These are phyloP conservation scores for Trypoxylus dichotomus DNA, from an alignment of 1,140 invertebrate species.

Conservation along the genomic window DNA sequence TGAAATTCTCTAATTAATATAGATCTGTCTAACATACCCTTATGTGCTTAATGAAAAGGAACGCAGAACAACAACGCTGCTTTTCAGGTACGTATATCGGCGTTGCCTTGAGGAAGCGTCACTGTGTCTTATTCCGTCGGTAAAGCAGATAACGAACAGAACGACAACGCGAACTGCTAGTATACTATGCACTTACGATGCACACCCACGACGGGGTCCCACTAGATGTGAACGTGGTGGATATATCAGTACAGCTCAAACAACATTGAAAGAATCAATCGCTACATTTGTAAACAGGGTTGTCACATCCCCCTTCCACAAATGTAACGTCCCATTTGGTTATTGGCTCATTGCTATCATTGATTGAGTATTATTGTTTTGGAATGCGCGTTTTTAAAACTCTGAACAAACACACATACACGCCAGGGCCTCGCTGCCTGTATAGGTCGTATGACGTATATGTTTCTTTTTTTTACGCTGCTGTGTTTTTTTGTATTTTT, in stretches of 20 bases:
- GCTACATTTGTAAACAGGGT: slow-evolving; percentile 56
- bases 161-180: slow-evolving; percentile 8
- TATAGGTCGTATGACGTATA: slow-evolving; percentile 42
- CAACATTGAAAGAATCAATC: slow-evolving; percentile 56
- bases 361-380: slow-evolving; percentile 57
- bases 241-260: slow-evolving; percentile 52
- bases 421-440: slow-evolving; percentile 32
- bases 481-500: slow-evolving; percentile 36
- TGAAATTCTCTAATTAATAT: neutral
- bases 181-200: slow-evolving; percentile 31
- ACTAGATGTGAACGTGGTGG: slow-evolving; percentile 39
- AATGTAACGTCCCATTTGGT: slow-evolving; percentile 54
- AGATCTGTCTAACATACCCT: neutral
- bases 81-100: neutral
- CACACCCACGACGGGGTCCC: slow-evolving; percentile 42
- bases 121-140: slow-evolving; percentile 33
- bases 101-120: neutral
- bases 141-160: slow-evolving; percentile 30
- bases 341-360: slow-evolving; percentile 56
- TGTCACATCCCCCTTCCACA: slow-evolving; percentile 52
- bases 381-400: slow-evolving; percentile 56
- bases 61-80: neutral
- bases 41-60: neutral
- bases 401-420: slow-evolving; percentile 50
- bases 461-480: slow-evolving; percentile 32